Conservation (phyloP, 1,140 invertebrate genomes). For the Wasmannia auropunctata region DNA sequence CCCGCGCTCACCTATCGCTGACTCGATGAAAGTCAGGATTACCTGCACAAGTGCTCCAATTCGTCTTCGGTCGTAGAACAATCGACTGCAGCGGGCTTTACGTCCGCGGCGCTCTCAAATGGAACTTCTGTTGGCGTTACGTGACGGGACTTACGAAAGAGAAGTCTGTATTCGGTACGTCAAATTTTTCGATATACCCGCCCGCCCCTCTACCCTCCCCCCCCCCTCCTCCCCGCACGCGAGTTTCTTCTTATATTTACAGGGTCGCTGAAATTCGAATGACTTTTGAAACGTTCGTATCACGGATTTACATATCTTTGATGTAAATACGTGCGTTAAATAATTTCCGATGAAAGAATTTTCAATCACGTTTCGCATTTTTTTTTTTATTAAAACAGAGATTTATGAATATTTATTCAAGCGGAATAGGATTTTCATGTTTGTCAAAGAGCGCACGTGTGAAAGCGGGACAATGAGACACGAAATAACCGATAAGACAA, state of each 20-base stretch:
- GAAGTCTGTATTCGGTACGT: constrained; percentile 25
- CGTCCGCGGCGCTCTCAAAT: constrained; percentile 31
- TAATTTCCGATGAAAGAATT: background rate
- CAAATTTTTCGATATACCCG: constrained; percentile 35
- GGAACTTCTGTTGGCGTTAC: constrained; percentile 52
- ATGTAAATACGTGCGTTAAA: background rate
- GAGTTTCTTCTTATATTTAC: constrained; percentile 23
- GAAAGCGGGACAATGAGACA: background rate
- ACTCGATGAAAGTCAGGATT: constrained; percentile 60
- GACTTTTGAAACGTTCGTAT: background rate
- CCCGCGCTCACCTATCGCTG: constrained; percentile 48
- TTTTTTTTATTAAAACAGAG: background rate
- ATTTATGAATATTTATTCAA: background rate
- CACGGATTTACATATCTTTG: background rate
- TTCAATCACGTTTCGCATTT: background rate
- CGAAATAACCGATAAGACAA: background rate
- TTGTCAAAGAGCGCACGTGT: background rate
- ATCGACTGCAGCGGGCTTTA: constrained; percentile 55
- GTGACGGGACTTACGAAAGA: constrained; percentile 26
- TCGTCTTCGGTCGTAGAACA: constrained; percentile 56
- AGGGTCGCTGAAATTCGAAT: background rate
- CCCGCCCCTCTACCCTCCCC: background rate
- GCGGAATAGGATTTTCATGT: background rate
- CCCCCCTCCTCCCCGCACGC: no score
- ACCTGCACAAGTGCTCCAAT: constrained; percentile 58